Evolutionary conservation across 2,113 vertebrate genomes (phyloP).

Genomic region (Trochalopteron elliotii): DNA sequence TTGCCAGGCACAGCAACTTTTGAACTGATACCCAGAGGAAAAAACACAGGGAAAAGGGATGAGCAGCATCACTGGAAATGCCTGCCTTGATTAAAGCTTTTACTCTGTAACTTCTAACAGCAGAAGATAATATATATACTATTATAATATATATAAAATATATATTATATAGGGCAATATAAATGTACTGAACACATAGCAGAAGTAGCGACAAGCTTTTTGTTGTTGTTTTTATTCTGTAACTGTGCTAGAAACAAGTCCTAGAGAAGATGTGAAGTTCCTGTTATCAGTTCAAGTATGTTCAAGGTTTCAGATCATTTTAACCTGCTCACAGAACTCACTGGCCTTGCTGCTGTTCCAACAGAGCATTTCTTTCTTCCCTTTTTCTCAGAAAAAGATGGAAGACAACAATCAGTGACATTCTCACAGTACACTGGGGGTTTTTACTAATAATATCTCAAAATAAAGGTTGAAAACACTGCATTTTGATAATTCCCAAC

Average conservation of each 20-base stretch:
- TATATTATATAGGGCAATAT: no score
- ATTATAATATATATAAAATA: no score
- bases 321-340: not conserved
- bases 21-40: not conserved
- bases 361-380: not conserved
- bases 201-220: not conserved
- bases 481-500: not conserved
- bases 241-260: not conserved
- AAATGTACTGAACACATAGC: not conserved
- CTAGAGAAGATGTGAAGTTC: not conserved
- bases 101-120: not conserved
- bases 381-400: not conserved
- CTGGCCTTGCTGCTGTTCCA: not conserved
- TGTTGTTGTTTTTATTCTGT: not conserved
- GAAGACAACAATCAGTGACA: not conserved
- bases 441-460: not conserved
- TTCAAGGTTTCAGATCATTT: not conserved
- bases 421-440: accelerated
- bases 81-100: not conserved
- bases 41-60: not conserved
- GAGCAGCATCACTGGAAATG: not conserved
- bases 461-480: not conserved
- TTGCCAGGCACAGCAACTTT: not conserved
- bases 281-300: not conserved
- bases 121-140: no score